Conservation (phyloP, 2,888 invertebrate species). For the Elmis aenea region DNA sequence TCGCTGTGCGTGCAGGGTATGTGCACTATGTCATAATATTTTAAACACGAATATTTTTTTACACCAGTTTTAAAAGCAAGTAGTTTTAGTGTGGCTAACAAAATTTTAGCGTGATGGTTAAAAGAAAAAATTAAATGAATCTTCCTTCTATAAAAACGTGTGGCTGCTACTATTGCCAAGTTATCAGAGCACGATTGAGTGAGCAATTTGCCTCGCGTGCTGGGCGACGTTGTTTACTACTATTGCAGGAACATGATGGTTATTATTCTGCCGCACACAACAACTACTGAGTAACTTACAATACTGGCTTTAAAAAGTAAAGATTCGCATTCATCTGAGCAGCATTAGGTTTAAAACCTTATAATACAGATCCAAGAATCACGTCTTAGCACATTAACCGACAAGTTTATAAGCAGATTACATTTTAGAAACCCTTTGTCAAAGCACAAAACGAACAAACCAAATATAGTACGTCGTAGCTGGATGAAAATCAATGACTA, state of each 20-base stretch:
- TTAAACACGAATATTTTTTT: too few species aligned
- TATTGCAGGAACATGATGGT: constrained; percentile 17
- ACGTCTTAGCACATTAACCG: constrained; percentile 5
- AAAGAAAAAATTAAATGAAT: constrained; percentile 10
- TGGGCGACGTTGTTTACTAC: constrained; percentile 21
- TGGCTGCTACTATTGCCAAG: constrained; percentile 28
- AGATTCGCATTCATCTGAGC: too few species aligned
- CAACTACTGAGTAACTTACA: too few species aligned
- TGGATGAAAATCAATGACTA: constrained; percentile 2
- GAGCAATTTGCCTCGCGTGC: constrained; percentile 30
- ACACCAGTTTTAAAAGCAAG: too few species aligned
- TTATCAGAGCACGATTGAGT: constrained; percentile 28
- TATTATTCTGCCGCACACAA: too few species aligned
- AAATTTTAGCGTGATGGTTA: background rate
- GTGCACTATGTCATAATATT: too few species aligned
- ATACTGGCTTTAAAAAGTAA: too few species aligned
- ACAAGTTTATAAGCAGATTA: background rate
- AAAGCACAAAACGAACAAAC: background rate
- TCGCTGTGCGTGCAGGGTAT: too few species aligned
- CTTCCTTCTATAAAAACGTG: constrained; percentile 18
- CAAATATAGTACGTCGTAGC: background rate
- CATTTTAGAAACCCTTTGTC: background rate
- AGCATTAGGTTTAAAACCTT: too few species aligned
- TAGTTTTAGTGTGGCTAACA: background rate
- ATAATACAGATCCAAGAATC: constrained; percentile 8